These are phyloP conservation scores for Eospalax fontanierii DNA, from an alignment of 2,797 vertebrate genomes.

Conservation along the genomic window DNA sequence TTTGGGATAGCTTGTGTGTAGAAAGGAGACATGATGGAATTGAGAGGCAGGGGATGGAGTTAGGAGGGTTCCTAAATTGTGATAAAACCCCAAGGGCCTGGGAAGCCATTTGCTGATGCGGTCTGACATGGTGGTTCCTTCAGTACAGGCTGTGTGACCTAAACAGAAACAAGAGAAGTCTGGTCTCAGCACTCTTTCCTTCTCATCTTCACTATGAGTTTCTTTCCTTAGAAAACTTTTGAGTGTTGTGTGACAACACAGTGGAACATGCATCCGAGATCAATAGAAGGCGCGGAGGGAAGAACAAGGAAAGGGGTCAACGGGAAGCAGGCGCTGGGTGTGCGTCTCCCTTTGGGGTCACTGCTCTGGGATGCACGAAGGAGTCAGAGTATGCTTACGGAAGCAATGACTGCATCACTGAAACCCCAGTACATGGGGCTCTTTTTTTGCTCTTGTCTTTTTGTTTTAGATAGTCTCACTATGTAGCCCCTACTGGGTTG, in stretches of 20 bases:
- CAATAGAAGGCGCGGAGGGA: conserved; percentile 11
- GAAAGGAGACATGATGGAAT: conserved; percentile 5
- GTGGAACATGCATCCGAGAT: background rate
- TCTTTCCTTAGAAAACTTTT: background rate
- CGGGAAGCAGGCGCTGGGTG: background rate
- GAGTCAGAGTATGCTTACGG: background rate
- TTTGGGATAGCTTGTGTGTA: background rate
- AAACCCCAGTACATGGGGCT: too few relatives aligned
- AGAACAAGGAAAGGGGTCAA: background rate
- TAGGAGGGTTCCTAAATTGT: background rate
- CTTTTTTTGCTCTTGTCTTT: background rate
- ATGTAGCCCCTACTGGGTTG: background rate
- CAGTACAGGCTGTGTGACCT: background rate
- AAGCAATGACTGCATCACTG: background rate
- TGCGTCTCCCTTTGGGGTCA: background rate
- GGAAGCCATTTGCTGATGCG: background rate
- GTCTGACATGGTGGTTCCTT: background rate
- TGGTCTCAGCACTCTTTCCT: conserved; percentile 7
- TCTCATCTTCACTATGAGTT: background rate
- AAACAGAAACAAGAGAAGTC: conserved; percentile 24
- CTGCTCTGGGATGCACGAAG: background rate
- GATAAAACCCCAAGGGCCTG: background rate
- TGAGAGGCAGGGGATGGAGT: background rate
- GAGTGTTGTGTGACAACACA: conserved; percentile 48
- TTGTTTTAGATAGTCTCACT: background rate